Evolutionary conservation across 1,140 invertebrate species (phyloP).

Genomic region (Nebria ingens): DNA sequence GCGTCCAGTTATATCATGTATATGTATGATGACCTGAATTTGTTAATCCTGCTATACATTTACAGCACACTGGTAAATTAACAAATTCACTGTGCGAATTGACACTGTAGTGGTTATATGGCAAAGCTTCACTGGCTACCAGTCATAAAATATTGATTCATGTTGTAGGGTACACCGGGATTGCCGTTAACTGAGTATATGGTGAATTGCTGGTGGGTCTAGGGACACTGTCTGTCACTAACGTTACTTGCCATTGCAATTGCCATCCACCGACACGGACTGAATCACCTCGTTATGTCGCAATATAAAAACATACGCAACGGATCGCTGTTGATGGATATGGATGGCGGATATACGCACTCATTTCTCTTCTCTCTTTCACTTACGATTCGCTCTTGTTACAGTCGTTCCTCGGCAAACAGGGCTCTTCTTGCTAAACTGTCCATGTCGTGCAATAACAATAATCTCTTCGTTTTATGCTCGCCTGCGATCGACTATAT

Average conservation of each 20-base stretch:
- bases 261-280: background rate
- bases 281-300: background rate
- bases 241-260: background rate
- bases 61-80: background rate
- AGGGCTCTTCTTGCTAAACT: background rate
- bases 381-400: background rate
- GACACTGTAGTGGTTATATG: too few species aligned
- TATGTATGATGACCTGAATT: background rate
- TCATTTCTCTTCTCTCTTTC: background rate
- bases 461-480: background rate
- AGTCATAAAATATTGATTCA: slow-evolving; percentile 15
- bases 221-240: background rate
- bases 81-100: background rate
- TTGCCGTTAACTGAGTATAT: background rate
- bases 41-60: background rate
- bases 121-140: background rate
- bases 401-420: too few species aligned
- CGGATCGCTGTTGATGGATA: background rate
- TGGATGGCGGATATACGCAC: background rate
- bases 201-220: background rate
- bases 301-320: background rate
- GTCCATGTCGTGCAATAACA: background rate
- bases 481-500: too few species aligned
- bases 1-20: too few species aligned
- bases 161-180: slow-evolving; percentile 4